Base-by-base conservation (phyloP, 2,113 vertebrate genomes). In the Anhinga rufa region DNA sequence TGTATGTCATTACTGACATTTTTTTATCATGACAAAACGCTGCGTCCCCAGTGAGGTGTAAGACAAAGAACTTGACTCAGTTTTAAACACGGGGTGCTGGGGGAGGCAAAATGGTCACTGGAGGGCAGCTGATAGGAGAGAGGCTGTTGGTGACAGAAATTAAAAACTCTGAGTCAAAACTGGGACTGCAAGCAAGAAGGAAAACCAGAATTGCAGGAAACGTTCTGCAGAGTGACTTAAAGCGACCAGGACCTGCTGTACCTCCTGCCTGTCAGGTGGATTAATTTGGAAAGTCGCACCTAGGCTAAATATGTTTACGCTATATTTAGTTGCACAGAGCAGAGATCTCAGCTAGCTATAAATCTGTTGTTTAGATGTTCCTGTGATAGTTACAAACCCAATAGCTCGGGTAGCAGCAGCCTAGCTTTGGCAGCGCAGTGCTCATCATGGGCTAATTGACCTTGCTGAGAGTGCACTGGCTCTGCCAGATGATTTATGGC, bases 201-300 rank as follows among this genome's bases (percentile, higher is more conserved):
- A 62, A 78, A 92, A 40, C 17, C 19, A 29, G 38, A 58, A 57
- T 3, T 76, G 51, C 74, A 72, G 90, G 78, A 69, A 82, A 40
- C 17, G 3, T 68, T 84, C 70, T 88, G 40, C 54, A 74, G 52
- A 82, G 44, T 52, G 69, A 82, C 69, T 94, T 92, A 72, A 75
- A 87, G 61, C 7, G 0, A 87, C 61, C 61, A 80, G 82, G 82
- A 95, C 86, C 79, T 87, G 75, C 87, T 86, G 87, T 28, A 88
- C 84, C 75, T 97, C 76, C 78, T 7, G 54, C 93, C 66, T 90
- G 82, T 61, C 93, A 94, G 96, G 93, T 94, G 85, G 90, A 93
- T 86, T 87, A 90, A 96, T 94, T 80, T 96, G 94, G 92, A 48
- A 94, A 96, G 85, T 96, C 84, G 74, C 79, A 90, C 84, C 89